These are phyloP conservation scores for Chymomyza fuscimana DNA, from an alignment of 2,888 invertebrate genomes.

Conservation along the genomic window DNA sequence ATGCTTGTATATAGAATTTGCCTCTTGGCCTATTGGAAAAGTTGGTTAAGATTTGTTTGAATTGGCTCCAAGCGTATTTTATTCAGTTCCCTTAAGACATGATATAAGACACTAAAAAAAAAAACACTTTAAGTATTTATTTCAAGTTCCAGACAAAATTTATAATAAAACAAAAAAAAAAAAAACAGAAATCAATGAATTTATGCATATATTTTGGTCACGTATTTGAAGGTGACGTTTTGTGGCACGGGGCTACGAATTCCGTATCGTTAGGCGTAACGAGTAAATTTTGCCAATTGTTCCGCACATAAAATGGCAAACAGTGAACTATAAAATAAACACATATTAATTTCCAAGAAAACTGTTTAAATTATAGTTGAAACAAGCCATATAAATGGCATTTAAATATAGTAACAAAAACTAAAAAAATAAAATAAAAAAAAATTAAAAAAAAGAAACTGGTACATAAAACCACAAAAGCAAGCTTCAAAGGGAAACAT, in stretches of 20 bases:
- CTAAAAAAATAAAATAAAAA: constrained; percentile 34
- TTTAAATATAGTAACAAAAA: constrained; percentile 43
- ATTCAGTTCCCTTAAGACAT: constrained; percentile 65
- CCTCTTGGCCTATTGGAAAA: constrained; percentile 61
- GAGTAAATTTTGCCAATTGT: constrained; percentile 67
- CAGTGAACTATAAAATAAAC: constrained; percentile 51
- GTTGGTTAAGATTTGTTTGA: constrained; percentile 58
- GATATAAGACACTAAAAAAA: constrained; percentile 72
- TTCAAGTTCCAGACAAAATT: constrained; percentile 26
- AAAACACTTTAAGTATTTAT: constrained; percentile 38
- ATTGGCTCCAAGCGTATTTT: constrained; percentile 39
- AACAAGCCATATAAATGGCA: constrained; percentile 40
- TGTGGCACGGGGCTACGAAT: constrained; percentile 7
- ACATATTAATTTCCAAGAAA: constrained; percentile 36
- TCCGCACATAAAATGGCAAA: constrained; percentile 70
- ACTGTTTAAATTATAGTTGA: constrained; percentile 8
- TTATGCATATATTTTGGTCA: constrained; percentile 2
- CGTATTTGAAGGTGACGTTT: constrained; percentile 3
- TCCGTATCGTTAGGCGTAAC: constrained; percentile 24
- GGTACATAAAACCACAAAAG: constrained; percentile 21
- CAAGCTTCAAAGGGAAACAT: constrained; percentile 71
- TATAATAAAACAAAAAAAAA: neutral
- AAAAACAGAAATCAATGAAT: constrained; percentile 11
- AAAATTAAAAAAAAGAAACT: constrained; percentile 25
- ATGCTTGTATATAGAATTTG: constrained; percentile 36